Evolutionary conservation across 2,113 vertebrate species (phyloP), one percentile per base, ranked within the genome.

Genomic region (Thermophis baileyi): DNA sequence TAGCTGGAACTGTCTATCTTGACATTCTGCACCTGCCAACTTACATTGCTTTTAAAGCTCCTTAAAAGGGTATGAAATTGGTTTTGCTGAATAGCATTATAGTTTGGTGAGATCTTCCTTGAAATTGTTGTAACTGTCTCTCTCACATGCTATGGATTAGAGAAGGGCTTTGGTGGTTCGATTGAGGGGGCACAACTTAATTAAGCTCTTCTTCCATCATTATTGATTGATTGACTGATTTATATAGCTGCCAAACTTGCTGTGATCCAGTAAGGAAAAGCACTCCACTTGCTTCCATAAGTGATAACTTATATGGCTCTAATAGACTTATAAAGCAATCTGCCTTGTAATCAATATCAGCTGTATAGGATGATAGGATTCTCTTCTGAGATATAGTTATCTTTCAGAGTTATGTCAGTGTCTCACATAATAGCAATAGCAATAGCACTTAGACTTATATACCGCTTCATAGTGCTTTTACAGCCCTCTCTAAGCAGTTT

Each of bases 1-100:
- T 49, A 54, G 40, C 54, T 1, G 60, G 85, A 46, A 94, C 69
- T 92, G 0, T 92, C n/a, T 30, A 2, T 91, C 93, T 96, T 95
- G 0, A 91, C 94, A 94, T 92, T 44, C 69, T 89, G 46, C 49
- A 16, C 18, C 7, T 95, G 24, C 11, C 89, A 89, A 63, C 40
- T 69, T 92, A 20, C 7, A 85, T 46, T 88, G 87, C 50, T 12
- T 74, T 89, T 89, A 74, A 89, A 92, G 30, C 60, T 54, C 92
- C 55, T 89, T 93, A 92, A 85, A 87, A 51, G 22, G 90, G 40
- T 22, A 90, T 47, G 60, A 92, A 3, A 94, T 54, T 46, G 0
- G 3, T 0, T 90, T 94, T 91, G 14, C 0, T 0, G 91, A 47
- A 22, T 2, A 35, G 46, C 51, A 35, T 14, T 27, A 7, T 30